Conservation (phyloP, 2,888 invertebrate species). For the Napeogenes sylphis region DNA sequence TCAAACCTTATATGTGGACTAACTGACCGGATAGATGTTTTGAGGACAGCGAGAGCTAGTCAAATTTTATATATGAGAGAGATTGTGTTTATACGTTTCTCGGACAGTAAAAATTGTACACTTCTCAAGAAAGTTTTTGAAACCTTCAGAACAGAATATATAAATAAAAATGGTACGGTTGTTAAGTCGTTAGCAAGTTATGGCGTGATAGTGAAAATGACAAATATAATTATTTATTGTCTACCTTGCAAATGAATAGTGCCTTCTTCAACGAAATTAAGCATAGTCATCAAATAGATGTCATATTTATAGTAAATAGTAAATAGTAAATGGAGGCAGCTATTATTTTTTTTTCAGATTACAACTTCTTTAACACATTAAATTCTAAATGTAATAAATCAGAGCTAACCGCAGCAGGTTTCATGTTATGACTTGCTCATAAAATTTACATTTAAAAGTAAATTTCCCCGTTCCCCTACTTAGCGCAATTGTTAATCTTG, state of each 20-base stretch:
- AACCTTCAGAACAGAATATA: no score
- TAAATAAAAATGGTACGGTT: no score
- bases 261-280: constrained; percentile 46
- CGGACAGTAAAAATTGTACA: no score
- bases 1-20: no score
- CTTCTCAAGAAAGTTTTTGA: no score
- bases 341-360: constrained; percentile 75
- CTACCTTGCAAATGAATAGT: constrained; percentile 30
- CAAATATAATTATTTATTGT: constrained; percentile 13
- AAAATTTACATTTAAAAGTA: constrained; percentile 77
- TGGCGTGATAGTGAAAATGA: neutral
- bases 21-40: no score
- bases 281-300: constrained; percentile 60
- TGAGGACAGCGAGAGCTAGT: no score
- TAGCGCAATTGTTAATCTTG: constrained; percentile 73
- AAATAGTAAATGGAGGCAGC: constrained; percentile 61
- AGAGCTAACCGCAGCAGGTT: constrained; percentile 74
- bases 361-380: constrained; percentile 76
- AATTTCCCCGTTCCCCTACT: constrained; percentile 69
- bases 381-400: constrained; percentile 75
- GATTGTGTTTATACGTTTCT: no score
- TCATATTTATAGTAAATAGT: constrained; percentile 34
- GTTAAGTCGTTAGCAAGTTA: no score
- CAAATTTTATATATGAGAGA: no score
- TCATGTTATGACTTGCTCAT: constrained; percentile 76